phyloP scores from a whole-genome alignment of 2,113 vertebrate species.

The Balaeniceps rex region DNA sequence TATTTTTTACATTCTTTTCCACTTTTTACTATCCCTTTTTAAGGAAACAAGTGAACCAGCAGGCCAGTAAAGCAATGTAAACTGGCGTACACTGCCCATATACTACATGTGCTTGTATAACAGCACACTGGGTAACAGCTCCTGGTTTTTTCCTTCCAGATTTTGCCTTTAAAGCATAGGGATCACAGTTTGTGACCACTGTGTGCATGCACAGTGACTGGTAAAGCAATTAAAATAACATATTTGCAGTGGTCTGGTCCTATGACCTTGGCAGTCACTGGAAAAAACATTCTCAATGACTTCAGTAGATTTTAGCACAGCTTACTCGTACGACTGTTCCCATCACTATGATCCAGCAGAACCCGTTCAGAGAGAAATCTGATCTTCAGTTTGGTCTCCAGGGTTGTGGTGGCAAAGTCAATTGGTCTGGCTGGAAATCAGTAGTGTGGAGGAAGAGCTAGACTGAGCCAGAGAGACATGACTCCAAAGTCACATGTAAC shows the following conservation, averaged over 20 bases:
- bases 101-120: neutral
- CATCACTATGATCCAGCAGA: neutral
- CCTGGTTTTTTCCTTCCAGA: neutral
- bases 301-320: neutral
- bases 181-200: neutral
- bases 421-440: neutral
- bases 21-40: neutral
- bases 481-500: neutral
- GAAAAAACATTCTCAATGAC: neutral
- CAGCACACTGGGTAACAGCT: neutral
- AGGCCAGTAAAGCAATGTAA: neutral
- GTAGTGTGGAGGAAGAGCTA: neutral
- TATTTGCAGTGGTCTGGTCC: neutral
- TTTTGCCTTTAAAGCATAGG: neutral
- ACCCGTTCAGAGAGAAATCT: neutral
- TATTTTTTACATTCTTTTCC: neutral
- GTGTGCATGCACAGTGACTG: neutral
- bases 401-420: neutral
- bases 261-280: no score
- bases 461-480: neutral
- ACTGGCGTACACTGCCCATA: accelerated
- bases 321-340: neutral
- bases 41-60: neutral
- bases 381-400: neutral
- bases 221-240: neutral